Base-by-base conservation (phyloP, 2,888 invertebrate species). In the Andrena hattorfiana region DNA sequence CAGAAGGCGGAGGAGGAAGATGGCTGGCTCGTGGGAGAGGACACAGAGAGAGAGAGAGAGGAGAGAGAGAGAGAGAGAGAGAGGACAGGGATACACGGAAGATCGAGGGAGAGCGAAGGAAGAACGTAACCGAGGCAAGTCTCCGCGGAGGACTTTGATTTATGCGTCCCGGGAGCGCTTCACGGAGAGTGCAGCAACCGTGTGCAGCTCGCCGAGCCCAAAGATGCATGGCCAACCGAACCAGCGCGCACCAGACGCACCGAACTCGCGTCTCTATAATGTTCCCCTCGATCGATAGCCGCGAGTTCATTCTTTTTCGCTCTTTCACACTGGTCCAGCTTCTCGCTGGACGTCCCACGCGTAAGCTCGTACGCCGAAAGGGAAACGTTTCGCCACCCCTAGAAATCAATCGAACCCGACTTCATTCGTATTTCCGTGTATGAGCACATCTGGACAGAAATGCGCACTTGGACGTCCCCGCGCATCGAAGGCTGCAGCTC, bases 91-190 rank as follows among this genome's bases (percentile, higher is more conserved):
- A 23, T 56, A 49, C n/a, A 10, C 26, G 26, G 23, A 56, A 26
- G 56, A 51, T 51, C 51, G 32, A 54, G 56, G 13, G 28, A 56
- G 56, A 54, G 30, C n/a, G 30, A 74, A 74, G 56, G 85, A 69
- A 74, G 80, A 77, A 80, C 83, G 85, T 85, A 88, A 84, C 85
- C 79, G 70, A 82, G 81, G 81, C 83, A 85, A 87, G 90, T 91
- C 91, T 91, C 90, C 85, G 83, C 72, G 89, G 89, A 89, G 89
- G 90, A 91, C 91, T 91, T 91, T 92, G 92, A 92, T 92, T 92
- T 92, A 92, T 92, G 91, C 89, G 90, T 92, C 92, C 92, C 92
- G 88, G 89, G 89, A 91, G 92, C 90, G 89, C 81, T 88, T 89
- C 89, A 80, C 88, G 88, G 85, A 86, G 86, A 89, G 88, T 86